Base-by-base conservation (phyloP, 2,888 invertebrate species). In the Allolobophora icterica region DNA sequence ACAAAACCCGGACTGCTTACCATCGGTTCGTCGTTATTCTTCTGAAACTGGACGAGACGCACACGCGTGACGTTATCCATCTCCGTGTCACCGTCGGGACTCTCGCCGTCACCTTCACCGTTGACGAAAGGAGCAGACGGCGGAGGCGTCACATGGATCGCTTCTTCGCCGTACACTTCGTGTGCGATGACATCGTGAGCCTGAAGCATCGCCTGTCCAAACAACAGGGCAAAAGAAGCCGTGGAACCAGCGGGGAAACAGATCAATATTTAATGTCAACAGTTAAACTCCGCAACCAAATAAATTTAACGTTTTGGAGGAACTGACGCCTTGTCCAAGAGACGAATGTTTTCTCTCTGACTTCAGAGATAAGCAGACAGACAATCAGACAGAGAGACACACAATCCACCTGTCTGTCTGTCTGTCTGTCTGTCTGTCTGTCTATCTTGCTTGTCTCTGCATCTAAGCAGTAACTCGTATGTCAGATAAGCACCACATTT, bases 1-100 rank as follows among this genome's bases (percentile, higher is more conserved):
- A 13, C 71, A 71, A n/a, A 71, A 71, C 71, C 71, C n/a, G 71
- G 71, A 71, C 87, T 38, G 92, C 94, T 96, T 96, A 99, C 99
- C 99, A 99, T 99, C 33, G 99, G 99, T 96, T 99, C 99, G 95
- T 99, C 99, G 92, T 99, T 99, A 96, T 99, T 99, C 96, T 99
- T 99, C 96, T 99, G 99, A 96, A 99, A 99, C 96, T 99, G 99
- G 94, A 99, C 99, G 95, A 99, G 97, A 95, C 99, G 97, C 93
- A 99, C 99, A 94, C 99, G 97, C 94, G 99, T 99, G 96, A 99
- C 98, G 96, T 98, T 98, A 95, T 98, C 94, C 94, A 94, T 94
- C 95, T 98, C 98, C 30, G 92, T 84, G 93, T 95, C 95, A 58
- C 94, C 95, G 92, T 95, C 95, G 89, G 95, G 94, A 92, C 94